Base-by-base conservation (phyloP, 2,888 invertebrate species). In the Bursaphelenchus okinawaensis region DNA sequence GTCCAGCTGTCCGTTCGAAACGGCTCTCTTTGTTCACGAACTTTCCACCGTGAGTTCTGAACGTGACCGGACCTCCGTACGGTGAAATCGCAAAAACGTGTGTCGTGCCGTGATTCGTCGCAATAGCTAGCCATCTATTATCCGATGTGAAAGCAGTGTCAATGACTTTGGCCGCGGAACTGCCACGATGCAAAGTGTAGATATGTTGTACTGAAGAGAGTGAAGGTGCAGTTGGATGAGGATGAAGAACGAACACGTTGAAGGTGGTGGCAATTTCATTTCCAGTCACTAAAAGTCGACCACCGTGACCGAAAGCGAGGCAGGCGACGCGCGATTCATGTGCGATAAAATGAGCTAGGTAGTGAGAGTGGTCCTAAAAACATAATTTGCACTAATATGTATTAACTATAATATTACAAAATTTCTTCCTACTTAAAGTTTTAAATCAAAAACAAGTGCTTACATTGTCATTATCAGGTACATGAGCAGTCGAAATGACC, bases 11-110 rank as follows among this genome's bases (percentile, higher is more conserved):
- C 80, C 93, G 89, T 84, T 95, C 94, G 87, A 94, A 98, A 19
- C 84, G 75, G 52, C 76, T 76, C 57, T 81, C 80, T 74, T 92
- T 88, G 85, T 96, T 94, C 68, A 93, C 93, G 72, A 94, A 92
- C 82, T 92, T 90, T 67, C 91, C 90, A n/a, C 91, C 90, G 86
- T 96, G 96, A 0, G 96, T 98, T 72, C 96, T 88, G 62, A 92
- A 90, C 65, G 90, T 91, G 71, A 91, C 89, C 63, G 89, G 87
- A 59, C 96, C 82, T 8, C 82, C 82, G 64, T 96, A 98, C 20
- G 96, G 92, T 19, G 92, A 92, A 57, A 98, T 88, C 9, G 96
- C 93, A 85, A 95, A 98, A 71, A 98, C 90, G 84, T 98, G 98
- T 28, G 94, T 94, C 0, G 98, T 98, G 68, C 96, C 98, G 82